These are phyloP conservation scores for Molossus molossus DNA, from an alignment of 2,797 vertebrate genomes.

Conservation along the genomic window DNA sequence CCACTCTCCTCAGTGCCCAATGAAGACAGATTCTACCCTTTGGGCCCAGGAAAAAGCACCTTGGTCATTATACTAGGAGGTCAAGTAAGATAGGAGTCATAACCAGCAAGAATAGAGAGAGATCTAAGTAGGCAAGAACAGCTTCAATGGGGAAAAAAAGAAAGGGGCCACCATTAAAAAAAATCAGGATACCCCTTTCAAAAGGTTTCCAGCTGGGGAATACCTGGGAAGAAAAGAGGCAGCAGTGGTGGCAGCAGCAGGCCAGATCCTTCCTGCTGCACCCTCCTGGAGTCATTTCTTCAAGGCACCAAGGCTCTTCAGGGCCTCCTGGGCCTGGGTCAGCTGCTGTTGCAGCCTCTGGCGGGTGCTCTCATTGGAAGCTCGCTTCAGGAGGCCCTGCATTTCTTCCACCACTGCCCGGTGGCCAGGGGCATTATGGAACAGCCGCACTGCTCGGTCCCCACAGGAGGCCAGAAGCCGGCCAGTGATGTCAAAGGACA, in stretches of 20 bases:
- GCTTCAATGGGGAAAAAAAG: slow-evolving; percentile 60
- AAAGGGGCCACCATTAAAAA: not conserved
- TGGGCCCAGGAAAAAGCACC: slow-evolving; percentile 41
- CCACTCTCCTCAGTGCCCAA: not conserved
- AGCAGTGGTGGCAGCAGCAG: not conserved
- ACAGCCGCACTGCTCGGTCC: slow-evolving; percentile 93
- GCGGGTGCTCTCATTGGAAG: slow-evolving; percentile 92
- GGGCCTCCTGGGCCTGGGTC: slow-evolving; percentile 91
- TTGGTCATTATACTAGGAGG: slow-evolving; percentile 25
- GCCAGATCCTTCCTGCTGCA: not conserved
- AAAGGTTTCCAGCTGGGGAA: not conserved
- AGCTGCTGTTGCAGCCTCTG: slow-evolving; percentile 96
- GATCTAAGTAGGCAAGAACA: slow-evolving; percentile 17
- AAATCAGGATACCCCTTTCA: not conserved
- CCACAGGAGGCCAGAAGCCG: slow-evolving; percentile 94
- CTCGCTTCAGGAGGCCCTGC: slow-evolving; percentile 93
- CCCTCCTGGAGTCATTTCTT: slow-evolving; percentile 85
- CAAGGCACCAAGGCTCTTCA: slow-evolving; percentile 91
- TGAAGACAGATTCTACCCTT: not conserved
- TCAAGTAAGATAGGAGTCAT: slow-evolving; percentile 38
- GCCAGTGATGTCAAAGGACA: slow-evolving; percentile 94
- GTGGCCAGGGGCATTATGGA: slow-evolving; percentile 95
- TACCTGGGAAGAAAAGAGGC: not conserved
- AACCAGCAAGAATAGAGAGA: slow-evolving; percentile 15
- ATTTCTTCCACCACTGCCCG: slow-evolving; percentile 94